phyloP scores from a whole-genome alignment of 2,888 invertebrate genomes.

The Meliscaeva auricollis region DNA sequence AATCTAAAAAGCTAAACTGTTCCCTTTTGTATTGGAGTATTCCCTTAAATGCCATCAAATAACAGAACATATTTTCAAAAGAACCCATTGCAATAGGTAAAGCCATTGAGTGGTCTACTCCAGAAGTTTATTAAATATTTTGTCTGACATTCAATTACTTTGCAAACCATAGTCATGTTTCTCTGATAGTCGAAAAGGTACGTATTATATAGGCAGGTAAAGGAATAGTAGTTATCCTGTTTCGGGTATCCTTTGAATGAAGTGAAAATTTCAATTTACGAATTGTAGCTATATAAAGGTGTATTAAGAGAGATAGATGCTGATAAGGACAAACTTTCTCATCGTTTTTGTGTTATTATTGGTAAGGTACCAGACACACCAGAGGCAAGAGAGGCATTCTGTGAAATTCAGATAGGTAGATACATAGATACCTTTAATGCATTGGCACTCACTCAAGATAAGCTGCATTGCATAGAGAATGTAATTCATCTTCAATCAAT shows the following conservation, averaged over 20 bases:
- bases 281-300: not conserved
- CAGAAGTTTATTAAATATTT: conserved; percentile 39
- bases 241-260: conserved; percentile 2
- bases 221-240: not conserved
- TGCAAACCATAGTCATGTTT: conserved; percentile 22
- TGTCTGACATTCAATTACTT: conserved; percentile 36
- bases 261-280: conserved; percentile 45
- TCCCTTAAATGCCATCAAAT: no score
- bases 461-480: not conserved
- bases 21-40: no score
- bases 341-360: conserved; percentile 5
- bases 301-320: not conserved
- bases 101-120: conserved; percentile 3
- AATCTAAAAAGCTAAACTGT: no score
- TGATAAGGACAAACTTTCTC: conserved; percentile 13
- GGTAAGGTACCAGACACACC: no score
- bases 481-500: conserved; percentile 8
- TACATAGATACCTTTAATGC: not conserved
- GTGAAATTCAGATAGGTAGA: no score
- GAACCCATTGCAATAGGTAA: conserved; percentile 1
- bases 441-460: not conserved
- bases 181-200: not conserved
- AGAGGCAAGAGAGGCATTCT: no score
- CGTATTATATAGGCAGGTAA: not conserved
- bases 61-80: no score